These are phyloP conservation scores for Dryoscopus gambensis DNA, from an alignment of 2,113 vertebrate species.

Conservation along the genomic window DNA sequence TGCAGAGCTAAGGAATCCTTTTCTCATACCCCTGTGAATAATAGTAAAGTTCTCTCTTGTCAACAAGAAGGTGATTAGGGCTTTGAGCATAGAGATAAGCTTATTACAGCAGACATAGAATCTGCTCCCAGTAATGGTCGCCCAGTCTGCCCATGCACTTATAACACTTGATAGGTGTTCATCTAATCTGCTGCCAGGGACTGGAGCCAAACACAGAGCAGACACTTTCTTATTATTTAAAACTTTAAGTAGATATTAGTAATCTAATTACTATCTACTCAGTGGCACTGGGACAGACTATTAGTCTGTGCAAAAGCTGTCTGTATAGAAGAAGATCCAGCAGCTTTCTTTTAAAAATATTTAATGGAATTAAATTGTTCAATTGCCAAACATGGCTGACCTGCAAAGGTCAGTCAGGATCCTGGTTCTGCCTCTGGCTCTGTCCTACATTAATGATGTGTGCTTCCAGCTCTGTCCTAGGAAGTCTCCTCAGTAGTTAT, in stretches of 20 bases:
- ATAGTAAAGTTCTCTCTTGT: not conserved
- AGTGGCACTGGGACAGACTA: not conserved
- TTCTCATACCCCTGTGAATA: not conserved
- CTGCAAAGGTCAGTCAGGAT: not conserved
- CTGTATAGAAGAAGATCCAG: not conserved
- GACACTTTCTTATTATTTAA: not conserved
- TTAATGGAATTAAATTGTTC: not conserved
- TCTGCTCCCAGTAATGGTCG: not conserved
- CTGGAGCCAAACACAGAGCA: not conserved
- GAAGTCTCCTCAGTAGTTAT: not conserved
- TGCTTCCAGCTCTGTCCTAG: not conserved
- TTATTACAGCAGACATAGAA: not conserved
- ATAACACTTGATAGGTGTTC: not conserved
- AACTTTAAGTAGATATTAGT: not conserved
- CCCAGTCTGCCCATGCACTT: not conserved
- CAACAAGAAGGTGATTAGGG: not conserved
- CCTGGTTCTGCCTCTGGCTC: not conserved
- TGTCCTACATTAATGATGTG: not conserved
- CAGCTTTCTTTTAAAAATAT: not conserved
- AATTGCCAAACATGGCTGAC: not conserved
- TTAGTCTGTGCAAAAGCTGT: not conserved
- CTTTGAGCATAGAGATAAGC: not conserved
- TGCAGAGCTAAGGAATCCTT: not conserved
- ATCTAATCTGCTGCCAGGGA: not conserved
- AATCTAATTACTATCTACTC: not conserved